Base-by-base conservation (phyloP, 2,113 vertebrate species). In the Paratilapia polleni region DNA sequence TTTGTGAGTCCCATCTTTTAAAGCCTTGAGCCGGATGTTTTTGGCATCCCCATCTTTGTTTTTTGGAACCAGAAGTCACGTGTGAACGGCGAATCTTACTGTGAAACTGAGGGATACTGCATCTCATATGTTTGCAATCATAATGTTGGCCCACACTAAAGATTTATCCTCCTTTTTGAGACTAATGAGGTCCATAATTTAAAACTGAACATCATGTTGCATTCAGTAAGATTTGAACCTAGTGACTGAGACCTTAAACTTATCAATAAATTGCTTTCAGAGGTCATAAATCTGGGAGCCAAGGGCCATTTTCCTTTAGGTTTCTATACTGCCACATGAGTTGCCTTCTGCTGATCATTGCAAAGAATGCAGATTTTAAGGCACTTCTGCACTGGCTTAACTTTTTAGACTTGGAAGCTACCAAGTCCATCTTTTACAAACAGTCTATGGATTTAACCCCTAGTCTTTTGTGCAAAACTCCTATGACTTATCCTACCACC, bases 71-170 rank as follows among this genome's bases (percentile, higher is more conserved):
- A 41, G 38, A 9, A 41, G 38, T 41, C 9, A 41, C 9, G 10
- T 10, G 38, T 8, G 10, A 11, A 11, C 11, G 4, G 2, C 12
- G 13, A 43, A 43, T 43, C 41, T 43, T 11, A 43, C 41, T 43
- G 41, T 43, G 41, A 43, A 43, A 43, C 41, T 31, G 28, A 12
- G 38, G 38, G 38, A 4, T 10, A 41, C 38, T 11, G 38, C 10
- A 41, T 11, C 9, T n/a, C 10, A n/a, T 63, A 36, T n/a, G 38
- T 38, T 22, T n/a, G 31, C 61, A 38, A 34, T 13, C 36, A 36
- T 5, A 63, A 34, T 0, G 12, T 22, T 0, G 20, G 1, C 34
- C 34, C 0, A 0, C 11, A 13, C 6, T 15, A 22, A 41, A 64
- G 20, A 12, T 64, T 38, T 0, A 0, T n/a, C 34, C 38, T 38